Evolutionary conservation across 1,140 invertebrate genomes (phyloP).

Genomic region (Cyclargus thomasi): DNA sequence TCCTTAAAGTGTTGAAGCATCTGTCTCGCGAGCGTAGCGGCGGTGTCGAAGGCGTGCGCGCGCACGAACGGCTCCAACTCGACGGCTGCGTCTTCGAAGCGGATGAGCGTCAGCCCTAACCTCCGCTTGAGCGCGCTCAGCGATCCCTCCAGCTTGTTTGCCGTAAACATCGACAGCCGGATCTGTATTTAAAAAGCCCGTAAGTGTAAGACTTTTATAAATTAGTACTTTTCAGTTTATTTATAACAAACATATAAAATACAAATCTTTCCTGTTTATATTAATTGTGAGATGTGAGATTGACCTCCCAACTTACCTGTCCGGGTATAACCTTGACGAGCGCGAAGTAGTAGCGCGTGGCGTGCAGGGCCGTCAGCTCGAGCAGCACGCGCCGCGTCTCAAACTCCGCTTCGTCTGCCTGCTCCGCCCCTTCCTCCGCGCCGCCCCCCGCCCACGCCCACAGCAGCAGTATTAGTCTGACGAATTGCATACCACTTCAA

Average conservation of each 20-base stretch:
- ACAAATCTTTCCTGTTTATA: too few species aligned
- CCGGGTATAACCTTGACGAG: slow-evolving; percentile 87
- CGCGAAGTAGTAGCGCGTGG: slow-evolving; percentile 93
- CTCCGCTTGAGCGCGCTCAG: slow-evolving; percentile 89
- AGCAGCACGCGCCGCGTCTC: slow-evolving; percentile 84
- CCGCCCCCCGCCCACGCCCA: slow-evolving; percentile 79
- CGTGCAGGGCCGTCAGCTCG: slow-evolving; percentile 87
- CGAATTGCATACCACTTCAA: too few species aligned
- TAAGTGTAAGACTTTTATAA: too few species aligned
- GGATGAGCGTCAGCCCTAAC: slow-evolving; percentile 91
- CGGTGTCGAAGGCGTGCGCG: slow-evolving; percentile 92
- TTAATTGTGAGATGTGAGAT: too few species aligned
- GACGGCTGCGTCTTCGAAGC: slow-evolving; percentile 97
- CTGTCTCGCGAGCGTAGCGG: slow-evolving; percentile 84
- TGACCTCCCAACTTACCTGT: slow-evolving; percentile 61
- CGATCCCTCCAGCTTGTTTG: slow-evolving; percentile 82
- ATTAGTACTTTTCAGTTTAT: too few species aligned
- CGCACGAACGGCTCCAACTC: slow-evolving; percentile 91
- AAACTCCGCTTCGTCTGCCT: slow-evolving; percentile 84
- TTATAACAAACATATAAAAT: too few species aligned
- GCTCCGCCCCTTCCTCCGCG: slow-evolving; percentile 68
- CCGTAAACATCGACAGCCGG: slow-evolving; percentile 89
- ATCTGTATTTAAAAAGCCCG: slow-evolving; percentile 65
- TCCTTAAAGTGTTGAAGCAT: slow-evolving; percentile 80
- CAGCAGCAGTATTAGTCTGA: slow-evolving; percentile 88